These are phyloP conservation scores for Melikaiella ostensackeni DNA, from an alignment of 2,888 invertebrate genomes.

Conservation along the genomic window DNA sequence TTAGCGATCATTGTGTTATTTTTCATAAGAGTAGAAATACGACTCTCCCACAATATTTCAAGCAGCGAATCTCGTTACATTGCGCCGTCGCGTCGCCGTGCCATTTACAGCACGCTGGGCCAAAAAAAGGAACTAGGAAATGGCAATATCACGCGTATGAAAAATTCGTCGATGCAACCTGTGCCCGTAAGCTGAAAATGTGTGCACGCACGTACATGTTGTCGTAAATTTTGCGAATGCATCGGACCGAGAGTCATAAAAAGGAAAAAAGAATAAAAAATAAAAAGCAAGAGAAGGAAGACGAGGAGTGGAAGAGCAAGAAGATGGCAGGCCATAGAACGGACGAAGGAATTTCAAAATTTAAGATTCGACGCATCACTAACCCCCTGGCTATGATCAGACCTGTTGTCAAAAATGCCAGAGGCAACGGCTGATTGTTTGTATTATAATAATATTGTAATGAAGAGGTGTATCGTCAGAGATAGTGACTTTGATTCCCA, in stretches of 20 bases:
- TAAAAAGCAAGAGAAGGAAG: constrained; percentile 44
- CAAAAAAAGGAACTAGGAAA: constrained; percentile 28
- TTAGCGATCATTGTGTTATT: constrained; percentile 32
- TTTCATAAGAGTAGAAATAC: constrained; percentile 36
- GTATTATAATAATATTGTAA: constrained; percentile 64
- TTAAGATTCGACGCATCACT: constrained; percentile 62
- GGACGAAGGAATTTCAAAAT: constrained; percentile 60
- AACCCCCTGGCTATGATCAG: constrained; percentile 56
- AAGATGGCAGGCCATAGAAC: constrained; percentile 44
- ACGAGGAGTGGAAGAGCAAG: constrained; percentile 42
- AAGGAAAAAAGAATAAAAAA: constrained; percentile 51
- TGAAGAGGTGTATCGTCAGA: constrained; percentile 49
- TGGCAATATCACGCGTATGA: constrained; percentile 53
- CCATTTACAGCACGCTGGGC: constrained; percentile 35
- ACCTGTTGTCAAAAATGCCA: constrained; percentile 49
- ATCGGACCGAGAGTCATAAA: constrained; percentile 65
- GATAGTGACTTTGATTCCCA: constrained; percentile 43
- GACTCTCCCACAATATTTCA: constrained; percentile 40
- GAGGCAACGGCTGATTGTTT: constrained; percentile 58
- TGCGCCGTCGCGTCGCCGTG: constrained; percentile 10
- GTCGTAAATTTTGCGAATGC: constrained; percentile 66
- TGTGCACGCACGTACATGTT: constrained; percentile 63
- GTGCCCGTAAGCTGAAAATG: constrained; percentile 42
- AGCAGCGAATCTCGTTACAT: constrained; percentile 25
- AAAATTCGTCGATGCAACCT: constrained; percentile 46